Percentiles rank a stretch among this genome's conserved stretches.
Evolutionary conservation across 2,797 vertebrate genomes (phyloP).

Genomic region (Etheostoma nigrum): DNA sequence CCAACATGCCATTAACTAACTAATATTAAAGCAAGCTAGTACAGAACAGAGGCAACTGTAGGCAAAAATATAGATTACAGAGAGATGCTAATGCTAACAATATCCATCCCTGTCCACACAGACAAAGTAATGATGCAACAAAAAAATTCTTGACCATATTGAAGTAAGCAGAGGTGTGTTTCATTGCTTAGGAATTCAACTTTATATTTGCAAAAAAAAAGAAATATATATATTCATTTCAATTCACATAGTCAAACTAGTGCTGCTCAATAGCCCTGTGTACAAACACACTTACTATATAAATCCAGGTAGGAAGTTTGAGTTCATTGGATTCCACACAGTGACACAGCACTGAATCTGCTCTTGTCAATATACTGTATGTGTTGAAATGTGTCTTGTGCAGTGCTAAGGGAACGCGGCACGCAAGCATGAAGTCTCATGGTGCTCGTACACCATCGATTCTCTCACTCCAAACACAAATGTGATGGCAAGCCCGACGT

Average conservation of each 20-base stretch:
- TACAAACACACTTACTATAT: background rate
- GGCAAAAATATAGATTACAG: background rate
- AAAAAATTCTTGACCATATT: background rate
- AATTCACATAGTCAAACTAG: background rate
- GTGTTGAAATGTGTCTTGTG: conserved; percentile 51
- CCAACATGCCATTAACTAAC: background rate
- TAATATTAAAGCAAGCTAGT: conserved; percentile 2
- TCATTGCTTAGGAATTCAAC: too few species aligned
- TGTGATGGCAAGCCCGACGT: conserved; percentile 72
- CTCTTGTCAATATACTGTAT: conserved; percentile 44
- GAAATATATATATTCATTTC: background rate
- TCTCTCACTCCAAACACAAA: conserved; percentile 77
- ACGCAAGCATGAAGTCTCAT: conserved; percentile 56
- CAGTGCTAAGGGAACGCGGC: conserved; percentile 50
- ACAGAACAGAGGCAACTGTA: background rate
- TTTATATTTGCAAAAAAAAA: background rate
- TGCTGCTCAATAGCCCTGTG: background rate
- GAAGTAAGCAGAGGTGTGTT: too few species aligned
- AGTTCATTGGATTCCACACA: conserved; percentile 16
- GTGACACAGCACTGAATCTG: conserved; percentile 39
- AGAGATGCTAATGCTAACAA: background rate
- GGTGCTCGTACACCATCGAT: conserved; percentile 62
- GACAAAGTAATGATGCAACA: background rate
- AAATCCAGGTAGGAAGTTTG: conserved; percentile 3
- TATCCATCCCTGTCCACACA: too few species aligned